These are phyloP conservation scores for Poecilus cupreus DNA, from an alignment of 2,888 invertebrate genomes.

Conservation along the genomic window DNA sequence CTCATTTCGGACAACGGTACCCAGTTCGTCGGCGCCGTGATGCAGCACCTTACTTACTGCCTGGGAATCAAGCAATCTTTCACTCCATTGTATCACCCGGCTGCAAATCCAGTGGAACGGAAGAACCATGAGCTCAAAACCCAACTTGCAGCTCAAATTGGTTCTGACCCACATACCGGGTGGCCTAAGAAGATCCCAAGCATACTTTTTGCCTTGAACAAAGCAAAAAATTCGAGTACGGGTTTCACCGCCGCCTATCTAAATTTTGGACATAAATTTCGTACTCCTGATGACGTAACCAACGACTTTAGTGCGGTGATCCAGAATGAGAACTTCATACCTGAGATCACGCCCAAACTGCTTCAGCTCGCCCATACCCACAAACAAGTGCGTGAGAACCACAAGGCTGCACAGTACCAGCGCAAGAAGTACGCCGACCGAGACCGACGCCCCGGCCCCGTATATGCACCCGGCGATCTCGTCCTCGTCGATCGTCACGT, in stretches of 20 bases:
- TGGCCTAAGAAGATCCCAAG: conserved; percentile 64
- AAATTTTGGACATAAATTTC: conserved; percentile 66
- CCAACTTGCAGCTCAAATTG: conserved; percentile 61
- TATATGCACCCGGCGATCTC: conserved; percentile 11
- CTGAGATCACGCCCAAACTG: conserved; percentile 5
- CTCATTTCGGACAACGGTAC: conserved; percentile 65
- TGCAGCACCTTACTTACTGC: conserved; percentile 63
- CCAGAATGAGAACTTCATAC: conserved; percentile 62
- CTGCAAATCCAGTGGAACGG: conserved; percentile 66
- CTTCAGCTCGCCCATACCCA: background rate
- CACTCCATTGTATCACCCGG: conserved; percentile 66
- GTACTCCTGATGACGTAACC: conserved; percentile 63
- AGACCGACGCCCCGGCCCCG: conserved; percentile 21
- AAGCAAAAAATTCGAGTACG: conserved; percentile 62
- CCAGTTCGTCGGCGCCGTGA: conserved; percentile 62
- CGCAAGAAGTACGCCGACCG: conserved; percentile 42
- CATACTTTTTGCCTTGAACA: conserved; percentile 67
- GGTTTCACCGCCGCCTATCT: conserved; percentile 65
- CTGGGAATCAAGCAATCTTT: conserved; percentile 62
- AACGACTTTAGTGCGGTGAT: conserved; percentile 63
- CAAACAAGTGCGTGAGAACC: conserved; percentile 15
- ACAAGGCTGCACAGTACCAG: conserved; percentile 41
- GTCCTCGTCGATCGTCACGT: conserved; percentile 37
- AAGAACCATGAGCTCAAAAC: conserved; percentile 63
- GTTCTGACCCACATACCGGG: conserved; percentile 59